Evolutionary conservation across 2,113 vertebrate genomes (phyloP), one percentile per base, ranked within the genome.

Genomic region (Labrus mixtus): DNA sequence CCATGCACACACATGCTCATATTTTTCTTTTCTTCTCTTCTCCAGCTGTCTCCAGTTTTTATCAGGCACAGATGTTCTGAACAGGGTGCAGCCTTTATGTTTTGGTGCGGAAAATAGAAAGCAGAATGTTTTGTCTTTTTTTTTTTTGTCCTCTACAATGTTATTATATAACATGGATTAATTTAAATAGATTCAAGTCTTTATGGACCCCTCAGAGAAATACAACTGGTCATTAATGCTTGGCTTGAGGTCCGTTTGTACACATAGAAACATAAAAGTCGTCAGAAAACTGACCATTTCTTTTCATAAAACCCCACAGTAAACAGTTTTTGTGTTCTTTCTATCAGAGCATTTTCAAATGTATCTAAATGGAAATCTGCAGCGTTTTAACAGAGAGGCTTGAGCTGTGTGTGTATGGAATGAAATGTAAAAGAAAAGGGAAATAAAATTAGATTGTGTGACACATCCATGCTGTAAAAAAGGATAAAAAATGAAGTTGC

Each of bases 321-420:
- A 59, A 60, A 83, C 62, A 25, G 15, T 53, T 76, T 74, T 62
- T 37, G 8, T 83, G 60, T 67, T 51, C 16, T 66, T 78, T 68
- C 36, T 29, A 25, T 73, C 25, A 41, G 13, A 19, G 7, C 37
- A 25, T 66, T 80, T 68, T 75, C 48, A 37, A 59, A 41, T 76
- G 79, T 81, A 90, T 91, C 85, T 82, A 81, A 83, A 87, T 87
- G 51, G 76, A 89, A 86, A 89, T 87, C 84, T 82, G 33, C 60
- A 48, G 37, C 19, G 63, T 73, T 79, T 75, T 64, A 65, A 29
- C 62, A 43, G 46, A 65, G 19, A 70, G 50, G 16, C 59, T 60
- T 81, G 65, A 59, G 46, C 33, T 70, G 43, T 62, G 61, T 75
- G n/a, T 81, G 43, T 69, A 60, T 73, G 66, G 61, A 80, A 61